Evolutionary conservation across 2,113 vertebrate genomes (phyloP).

Genomic region (Actinemys pallida): DNA sequence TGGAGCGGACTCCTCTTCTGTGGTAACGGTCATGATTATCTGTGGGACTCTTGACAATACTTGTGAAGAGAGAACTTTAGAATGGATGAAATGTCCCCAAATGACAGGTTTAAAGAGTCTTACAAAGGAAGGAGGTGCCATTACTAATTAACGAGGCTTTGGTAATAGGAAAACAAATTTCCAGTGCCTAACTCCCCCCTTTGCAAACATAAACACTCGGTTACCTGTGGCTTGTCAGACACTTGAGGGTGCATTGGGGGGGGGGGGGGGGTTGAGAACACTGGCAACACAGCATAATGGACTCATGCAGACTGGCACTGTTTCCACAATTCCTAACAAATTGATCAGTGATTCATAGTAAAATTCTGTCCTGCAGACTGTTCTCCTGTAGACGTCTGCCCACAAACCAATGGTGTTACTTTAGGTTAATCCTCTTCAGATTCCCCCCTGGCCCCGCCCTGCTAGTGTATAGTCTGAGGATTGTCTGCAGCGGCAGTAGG

Average conservation of each 20-base stretch:
- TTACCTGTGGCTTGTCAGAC: slow-evolving; percentile 42
- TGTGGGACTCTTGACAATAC: neutral
- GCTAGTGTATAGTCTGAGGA: too few relatives aligned
- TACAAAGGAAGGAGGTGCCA: too few relatives aligned
- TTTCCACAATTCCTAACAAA: neutral
- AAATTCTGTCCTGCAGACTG: neutral
- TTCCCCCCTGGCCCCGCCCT: too few relatives aligned
- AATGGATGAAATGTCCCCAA: too few relatives aligned
- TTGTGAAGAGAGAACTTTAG: too few relatives aligned
- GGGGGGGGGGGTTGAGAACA: too few relatives aligned
- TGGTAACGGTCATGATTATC: neutral
- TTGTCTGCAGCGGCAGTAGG: too few relatives aligned
- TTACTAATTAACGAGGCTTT: too few relatives aligned
- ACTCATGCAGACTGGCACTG: neutral
- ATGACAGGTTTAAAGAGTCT: too few relatives aligned
- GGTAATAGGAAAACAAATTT: too few relatives aligned
- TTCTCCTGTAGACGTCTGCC: slow-evolving; percentile 28
- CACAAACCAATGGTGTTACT: neutral
- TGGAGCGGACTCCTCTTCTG: neutral
- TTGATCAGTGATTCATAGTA: fast-evolving
- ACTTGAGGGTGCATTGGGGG: slow-evolving; percentile 30
- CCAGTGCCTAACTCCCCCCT: too few relatives aligned
- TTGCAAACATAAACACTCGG: neutral
- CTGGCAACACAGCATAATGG: neutral
- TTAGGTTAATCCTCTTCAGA: neutral